Base-by-base conservation (phyloP, 1,140 invertebrate genomes). In the Lepidurus couesii region DNA sequence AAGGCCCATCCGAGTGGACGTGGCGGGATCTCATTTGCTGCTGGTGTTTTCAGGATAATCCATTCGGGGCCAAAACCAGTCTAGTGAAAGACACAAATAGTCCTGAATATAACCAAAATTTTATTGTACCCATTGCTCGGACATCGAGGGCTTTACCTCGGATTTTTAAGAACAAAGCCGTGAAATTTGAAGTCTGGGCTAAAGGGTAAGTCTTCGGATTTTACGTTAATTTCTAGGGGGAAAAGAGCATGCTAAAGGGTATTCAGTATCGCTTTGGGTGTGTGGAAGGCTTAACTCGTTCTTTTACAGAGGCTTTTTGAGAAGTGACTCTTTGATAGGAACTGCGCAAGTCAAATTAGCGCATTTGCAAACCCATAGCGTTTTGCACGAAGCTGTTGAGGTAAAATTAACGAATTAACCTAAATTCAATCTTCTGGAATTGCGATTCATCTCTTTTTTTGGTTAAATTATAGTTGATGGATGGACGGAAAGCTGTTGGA, bases 101-200 rank as follows among this genome's bases (percentile, higher is more conserved):
- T 87, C 96, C 97, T 4, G 92, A 93, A 82, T 98, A 97, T 84
- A 90, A 94, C 83, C 89, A 92, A 75, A 89, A 89, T 42, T 91
- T 93, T 82, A 90, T 88, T 73, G 88, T 97, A 79, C 88, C 91
- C 44, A 94, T 98, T 77, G 91, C 93, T 82, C 88, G 95, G 53
- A 90, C 88, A 74, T 90, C 92, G 4, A 87, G 95, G 77, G 89
- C 91, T 21, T 95, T 96, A 82, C 89, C 91, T 80, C 85, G 96
- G 79, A 88, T 94, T 44, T 93, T 98, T 82, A 97, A 97, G 85
- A 88, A 95, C 79, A 94, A 97, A 80, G 88, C 88, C 26, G 86
- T 97, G 16, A 98, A 98, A 83, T 90, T 95, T 80, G 95, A 98
- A 87, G 89, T 98, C 13, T 97, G 91, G 87, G 92, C 94, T 0